These are phyloP conservation scores for Cacatua alba DNA, from an alignment of 2,113 vertebrate genomes.

Conservation along the genomic window DNA sequence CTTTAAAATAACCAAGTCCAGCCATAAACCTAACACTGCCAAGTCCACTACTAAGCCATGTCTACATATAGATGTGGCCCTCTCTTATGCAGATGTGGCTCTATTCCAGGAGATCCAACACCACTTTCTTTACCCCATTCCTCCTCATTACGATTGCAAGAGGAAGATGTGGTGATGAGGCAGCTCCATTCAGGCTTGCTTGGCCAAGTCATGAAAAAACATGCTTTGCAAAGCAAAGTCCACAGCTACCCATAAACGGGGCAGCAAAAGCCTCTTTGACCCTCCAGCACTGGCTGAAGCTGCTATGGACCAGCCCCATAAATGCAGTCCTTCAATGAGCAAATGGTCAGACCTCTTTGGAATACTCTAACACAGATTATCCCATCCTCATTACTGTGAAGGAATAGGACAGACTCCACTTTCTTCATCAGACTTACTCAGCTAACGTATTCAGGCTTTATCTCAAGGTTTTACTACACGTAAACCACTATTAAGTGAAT, in stretches of 20 bases:
- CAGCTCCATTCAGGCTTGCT: not conserved
- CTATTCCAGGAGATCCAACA: not conserved
- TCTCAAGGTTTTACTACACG: not conserved
- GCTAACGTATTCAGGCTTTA: not conserved
- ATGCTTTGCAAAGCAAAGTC: not conserved
- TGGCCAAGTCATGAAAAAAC: not conserved
- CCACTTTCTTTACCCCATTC: not conserved
- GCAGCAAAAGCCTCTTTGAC: not conserved
- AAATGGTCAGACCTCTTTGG: not conserved
- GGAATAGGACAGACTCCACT: not conserved
- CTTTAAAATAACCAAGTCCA: not conserved
- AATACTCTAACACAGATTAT: not conserved
- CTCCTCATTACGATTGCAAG: not conserved
- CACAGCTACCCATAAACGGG: not conserved
- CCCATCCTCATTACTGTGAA: not conserved
- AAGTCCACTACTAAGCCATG: not conserved
- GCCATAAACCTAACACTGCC: not conserved
- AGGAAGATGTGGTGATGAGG: not conserved
- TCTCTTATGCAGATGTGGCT: not conserved
- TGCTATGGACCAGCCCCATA: fast-evolving
- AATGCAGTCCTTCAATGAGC: fast-evolving
- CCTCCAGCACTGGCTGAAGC: not conserved
- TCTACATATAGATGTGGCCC: too few relatives aligned
- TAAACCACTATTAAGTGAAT: not conserved
- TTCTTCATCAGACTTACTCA: not conserved